Evolutionary conservation across 1,140 invertebrate genomes (phyloP), one percentile per base, ranked within the genome.

Genomic region (Drusus annulatus): DNA sequence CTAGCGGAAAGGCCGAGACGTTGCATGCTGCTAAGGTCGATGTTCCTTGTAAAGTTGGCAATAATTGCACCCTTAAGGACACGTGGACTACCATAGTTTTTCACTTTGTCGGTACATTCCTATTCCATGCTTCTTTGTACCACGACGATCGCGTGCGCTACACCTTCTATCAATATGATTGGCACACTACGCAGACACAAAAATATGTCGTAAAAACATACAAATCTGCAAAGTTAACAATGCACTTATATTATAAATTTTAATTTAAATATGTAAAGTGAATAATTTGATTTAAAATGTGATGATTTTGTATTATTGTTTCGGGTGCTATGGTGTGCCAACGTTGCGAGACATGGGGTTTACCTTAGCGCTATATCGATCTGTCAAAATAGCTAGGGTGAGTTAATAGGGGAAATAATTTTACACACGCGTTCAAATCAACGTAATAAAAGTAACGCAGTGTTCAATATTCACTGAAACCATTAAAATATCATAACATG

Each of bases 311-410:
- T 60, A n/a, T 17, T 60, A 28, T 45, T 25, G 28, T 68, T 68
- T 28, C 10, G 16, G 68, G 5, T 65, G 21, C 58, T 17, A 79
- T 75, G 19, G 71, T 78, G 79, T 80, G 78, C 78, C 81, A 83
- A 80, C 76, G 56, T 10, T 80, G 19, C 13, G 51, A 23, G 51
- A 58, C 78, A 78, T 25, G 69, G 60, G 45, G 60, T 68, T 76
- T 76, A 50, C 78, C 81, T 68, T 82, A 69, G 79, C 76, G 74
- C 74, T 68, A 80, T 83, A 83, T 83, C 81, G 81, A 83, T 83
- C 81, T 83, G 76, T 31, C 58, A 51, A 76, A 71, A 78, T 73
- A 75, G 68, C 81, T 68, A 80, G 79, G 81, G 81, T 80, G 81
- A 83, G 81, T 83, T 50, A 78, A 56, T 56, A 50, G 31, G 52